Conservation (phyloP, 1,140 invertebrate genomes). For the Apis florea region DNA sequence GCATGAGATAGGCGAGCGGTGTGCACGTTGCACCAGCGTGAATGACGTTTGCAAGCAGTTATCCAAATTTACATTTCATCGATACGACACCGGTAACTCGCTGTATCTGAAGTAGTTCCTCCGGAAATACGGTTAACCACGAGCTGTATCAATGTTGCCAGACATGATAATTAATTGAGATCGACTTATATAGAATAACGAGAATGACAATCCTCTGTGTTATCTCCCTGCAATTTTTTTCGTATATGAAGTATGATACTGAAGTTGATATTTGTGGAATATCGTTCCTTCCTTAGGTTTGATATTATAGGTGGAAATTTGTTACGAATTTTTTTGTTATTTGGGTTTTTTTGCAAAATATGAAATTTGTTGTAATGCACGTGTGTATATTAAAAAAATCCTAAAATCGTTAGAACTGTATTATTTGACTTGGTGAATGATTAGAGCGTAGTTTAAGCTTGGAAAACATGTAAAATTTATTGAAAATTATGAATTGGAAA, state of each 20-base stretch:
- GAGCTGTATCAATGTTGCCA: background rate
- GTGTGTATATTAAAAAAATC: no score
- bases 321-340: no score
- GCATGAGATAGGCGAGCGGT: conserved; percentile 25
- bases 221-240: background rate
- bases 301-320: background rate
- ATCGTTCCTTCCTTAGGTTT: background rate
- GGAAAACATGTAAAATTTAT: no score
- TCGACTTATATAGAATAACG: background rate
- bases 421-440: no score
- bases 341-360: no score
- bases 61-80: conserved; percentile 64
- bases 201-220: background rate
- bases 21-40: conserved; percentile 1
- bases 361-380: no score
- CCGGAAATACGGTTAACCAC: conserved; percentile 29
- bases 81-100: conserved; percentile 54
- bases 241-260: background rate
- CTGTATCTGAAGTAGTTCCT: conserved; percentile 27
- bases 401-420: no score
- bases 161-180: background rate
- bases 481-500: no score
- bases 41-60: conserved; percentile 50
- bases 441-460: no score
- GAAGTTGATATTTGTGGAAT: background rate